These are phyloP conservation scores for Nanorana parkeri DNA, from an alignment of 2,113 vertebrate species.

Conservation along the genomic window DNA sequence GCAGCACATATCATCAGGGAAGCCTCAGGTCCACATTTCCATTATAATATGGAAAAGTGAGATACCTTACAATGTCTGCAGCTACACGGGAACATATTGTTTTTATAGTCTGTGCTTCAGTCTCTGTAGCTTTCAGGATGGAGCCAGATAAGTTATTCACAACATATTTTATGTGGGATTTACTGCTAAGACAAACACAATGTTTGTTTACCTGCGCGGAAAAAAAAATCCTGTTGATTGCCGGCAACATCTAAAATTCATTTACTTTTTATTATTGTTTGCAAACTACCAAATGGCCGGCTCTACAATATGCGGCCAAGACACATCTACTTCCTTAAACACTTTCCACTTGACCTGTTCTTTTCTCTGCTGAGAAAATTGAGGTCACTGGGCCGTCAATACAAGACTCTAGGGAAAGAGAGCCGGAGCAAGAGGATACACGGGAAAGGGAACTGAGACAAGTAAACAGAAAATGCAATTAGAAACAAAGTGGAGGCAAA, in stretches of 20 bases:
- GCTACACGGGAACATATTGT: neutral
- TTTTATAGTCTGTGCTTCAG: neutral
- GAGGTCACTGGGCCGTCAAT: constrained; percentile 64
- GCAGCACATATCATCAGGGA: neutral
- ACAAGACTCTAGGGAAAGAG: constrained; percentile 30
- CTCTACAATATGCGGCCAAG: constrained; percentile 61
- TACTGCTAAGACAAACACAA: constrained; percentile 29
- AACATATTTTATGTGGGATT: constrained; percentile 40
- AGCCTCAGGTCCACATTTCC: neutral
- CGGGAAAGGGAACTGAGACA: constrained; percentile 5
- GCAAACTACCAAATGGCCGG: constrained; percentile 59
- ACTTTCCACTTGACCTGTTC: constrained; percentile 71
- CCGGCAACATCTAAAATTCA: constrained; percentile 61
- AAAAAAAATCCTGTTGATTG: constrained; percentile 62
- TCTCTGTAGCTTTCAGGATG: neutral
- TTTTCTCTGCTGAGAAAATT: constrained; percentile 70
- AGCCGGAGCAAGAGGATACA: constrained; percentile 10
- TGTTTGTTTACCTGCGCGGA: constrained; percentile 64
- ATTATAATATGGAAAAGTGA: neutral
- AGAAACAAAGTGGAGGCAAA: neutral
- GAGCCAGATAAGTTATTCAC: constrained; percentile 13
- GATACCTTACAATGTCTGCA: neutral
- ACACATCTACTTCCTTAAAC: constrained; percentile 70
- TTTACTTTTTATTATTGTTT: constrained; percentile 62
- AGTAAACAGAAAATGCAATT: neutral